Base-by-base conservation (phyloP, 1,140 invertebrate genomes). In the Parasteatoda tepidariorum region DNA sequence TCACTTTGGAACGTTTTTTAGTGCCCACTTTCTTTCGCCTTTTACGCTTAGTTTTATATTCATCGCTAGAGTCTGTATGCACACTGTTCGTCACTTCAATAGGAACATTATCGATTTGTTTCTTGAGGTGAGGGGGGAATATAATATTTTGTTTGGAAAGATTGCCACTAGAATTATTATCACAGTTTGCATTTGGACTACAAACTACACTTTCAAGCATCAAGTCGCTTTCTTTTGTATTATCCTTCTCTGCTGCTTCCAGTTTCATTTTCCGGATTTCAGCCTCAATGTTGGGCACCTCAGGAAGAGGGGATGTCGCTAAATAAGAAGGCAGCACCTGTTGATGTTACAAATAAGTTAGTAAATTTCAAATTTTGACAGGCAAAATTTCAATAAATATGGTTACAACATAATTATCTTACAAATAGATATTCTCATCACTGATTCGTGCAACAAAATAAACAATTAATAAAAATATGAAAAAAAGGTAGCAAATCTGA, bases 321-420 rank as follows among this genome's bases (percentile, higher is more conserved):
- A 90, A 86, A 74, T 90, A 86, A 22, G 85, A 71, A 26, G 89
- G 89, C 22, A 90, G 81, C 85, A n/a, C n/a, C n/a, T n/a, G n/a
- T n/a, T n/a, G n/a, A n/a, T n/a, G n/a, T n/a, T n/a, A n/a, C n/a
- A n/a, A n/a, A n/a, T n/a, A n/a, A n/a, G n/a, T n/a, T n/a, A n/a
- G n/a, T n/a, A n/a, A n/a, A n/a, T n/a, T n/a, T n/a, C n/a, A n/a
- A n/a, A n/a, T n/a, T n/a, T n/a, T n/a, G n/a, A n/a, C n/a, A n/a
- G n/a, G n/a, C n/a, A n/a, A n/a, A n/a, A n/a, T n/a, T n/a, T n/a
- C n/a, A n/a, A n/a, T n/a, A n/a, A n/a, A n/a, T n/a, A n/a, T n/a
- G n/a, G n/a, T n/a, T n/a, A n/a, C n/a, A n/a, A n/a, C n/a, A n/a
- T n/a, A n/a, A n/a, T n/a, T n/a, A n/a, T n/a, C n/a, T n/a, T n/a